A percentile compares a stretch with the other conserved stretches of the same genome.
These are phyloP conservation scores for Sinentomon sp. DNA, from an alignment of 2,888 invertebrate species.

Conservation along the genomic window DNA sequence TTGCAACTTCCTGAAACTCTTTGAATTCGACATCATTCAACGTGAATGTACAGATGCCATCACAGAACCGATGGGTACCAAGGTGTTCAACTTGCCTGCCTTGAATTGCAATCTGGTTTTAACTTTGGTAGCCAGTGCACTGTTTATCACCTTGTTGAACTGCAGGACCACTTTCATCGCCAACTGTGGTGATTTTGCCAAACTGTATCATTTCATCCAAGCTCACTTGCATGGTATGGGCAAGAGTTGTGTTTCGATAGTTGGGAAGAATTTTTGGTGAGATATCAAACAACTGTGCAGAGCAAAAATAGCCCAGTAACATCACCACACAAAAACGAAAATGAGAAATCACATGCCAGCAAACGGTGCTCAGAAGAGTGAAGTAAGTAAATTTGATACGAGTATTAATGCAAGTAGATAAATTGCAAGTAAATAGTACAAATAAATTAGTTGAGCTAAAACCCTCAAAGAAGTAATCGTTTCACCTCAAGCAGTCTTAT, in stretches of 20 bases:
- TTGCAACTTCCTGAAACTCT: slow-evolving; percentile 74
- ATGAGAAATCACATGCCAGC: no score
- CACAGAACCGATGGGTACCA: slow-evolving; percentile 57
- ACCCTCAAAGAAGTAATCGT: no score
- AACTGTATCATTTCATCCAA: slow-evolving; percentile 74
- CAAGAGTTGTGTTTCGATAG: slow-evolving; percentile 88
- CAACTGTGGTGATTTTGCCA: slow-evolving; percentile 48
- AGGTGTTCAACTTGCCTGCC: slow-evolving; percentile 30
- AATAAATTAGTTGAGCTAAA: no score
- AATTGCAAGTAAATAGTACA: no score
- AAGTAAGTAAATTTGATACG: no score
- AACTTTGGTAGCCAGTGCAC: slow-evolving; percentile 50
- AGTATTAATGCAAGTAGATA: no score
- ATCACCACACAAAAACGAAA: no score
- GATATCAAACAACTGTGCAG: no score
- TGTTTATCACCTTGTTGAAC: slow-evolving; percentile 90
- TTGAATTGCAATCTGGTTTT: slow-evolving; percentile 84
- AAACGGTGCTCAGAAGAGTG: no score
- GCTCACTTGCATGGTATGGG: slow-evolving; percentile 86
- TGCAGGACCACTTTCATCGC: slow-evolving; percentile 78
- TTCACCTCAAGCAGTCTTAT: no score
- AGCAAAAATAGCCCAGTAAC: no score
- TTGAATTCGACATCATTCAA: slow-evolving; percentile 90
- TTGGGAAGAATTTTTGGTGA: no score
- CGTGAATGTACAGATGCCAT: slow-evolving; percentile 99